Base-by-base conservation (phyloP, 2,113 vertebrate genomes). In the Suncus etruscus region DNA sequence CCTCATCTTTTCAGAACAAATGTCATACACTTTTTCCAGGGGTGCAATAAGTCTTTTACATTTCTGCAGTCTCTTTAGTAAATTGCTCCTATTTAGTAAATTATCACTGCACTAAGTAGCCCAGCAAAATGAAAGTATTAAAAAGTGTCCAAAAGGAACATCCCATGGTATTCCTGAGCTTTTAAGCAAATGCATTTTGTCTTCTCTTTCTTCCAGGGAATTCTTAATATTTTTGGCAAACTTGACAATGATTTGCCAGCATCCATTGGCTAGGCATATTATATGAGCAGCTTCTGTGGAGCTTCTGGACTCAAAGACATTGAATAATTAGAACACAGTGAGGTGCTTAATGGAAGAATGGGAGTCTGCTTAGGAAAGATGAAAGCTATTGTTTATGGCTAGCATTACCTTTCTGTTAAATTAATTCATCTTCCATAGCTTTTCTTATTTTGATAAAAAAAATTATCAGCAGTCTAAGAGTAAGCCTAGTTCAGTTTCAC, bases 1-100 rank as follows among this genome's bases (percentile, higher is more conserved):
- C 93, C 81, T 95, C 77, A 79, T 95, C 89, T 94, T 92, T 91
- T 88, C 92, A 81, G 78, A 66, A 86, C 32, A 75, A 95, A 93
- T 69, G 66, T 20, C 85, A 45, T 45, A 74, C 86, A 70, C 51
- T 92, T 84, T 92, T 85, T 87, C 45, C 39, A 87, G 66, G 84
- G 92, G 76, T 83, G 72, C 54, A 94, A 76, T 94, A 94, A 94
- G 81, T 92, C 92, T 93, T 94, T 80, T 74, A 58, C 84, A 69
- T 76, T 92, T 92, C 86, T 94, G 47, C 32, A 96, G 70, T 85
- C 86, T 83, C 86, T 90, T 95, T 92, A 90, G 84, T 92, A 93
- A 94, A 95, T 94, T 95, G 83, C 58, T 72, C 74, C 58, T 94
- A 87, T 94, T 97, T 94, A 95, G 73, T 92, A 94, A 96, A 94